Conservation (phyloP, 2,888 invertebrate species). For the Salpingus planirostris region DNA sequence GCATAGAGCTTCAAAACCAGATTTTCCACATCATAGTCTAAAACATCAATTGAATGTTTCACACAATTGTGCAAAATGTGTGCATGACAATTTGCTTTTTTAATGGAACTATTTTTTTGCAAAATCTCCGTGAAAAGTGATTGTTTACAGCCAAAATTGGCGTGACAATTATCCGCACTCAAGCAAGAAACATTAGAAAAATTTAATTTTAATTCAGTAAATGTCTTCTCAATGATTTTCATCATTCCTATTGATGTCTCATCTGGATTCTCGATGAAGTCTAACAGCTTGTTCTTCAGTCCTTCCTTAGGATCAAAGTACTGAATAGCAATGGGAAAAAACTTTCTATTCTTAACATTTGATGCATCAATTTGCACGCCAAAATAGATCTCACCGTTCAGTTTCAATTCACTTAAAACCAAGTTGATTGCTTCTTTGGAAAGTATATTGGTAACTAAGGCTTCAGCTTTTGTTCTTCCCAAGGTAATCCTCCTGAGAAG, state of each 20-base stretch:
- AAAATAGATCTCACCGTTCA: neutral
- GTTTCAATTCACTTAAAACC: neutral
- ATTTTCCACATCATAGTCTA: slow-evolving; percentile 8
- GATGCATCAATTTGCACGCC: slow-evolving; percentile 2
- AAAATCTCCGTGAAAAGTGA: slow-evolving; percentile 3
- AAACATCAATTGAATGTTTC: slow-evolving; percentile 3
- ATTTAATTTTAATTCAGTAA: neutral
- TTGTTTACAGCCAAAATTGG: slow-evolving; percentile 6
- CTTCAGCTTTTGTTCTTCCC: neutral
- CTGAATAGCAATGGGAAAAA: slow-evolving; percentile 4
- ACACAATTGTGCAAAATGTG: slow-evolving; percentile 7
- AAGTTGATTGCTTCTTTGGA: neutral
- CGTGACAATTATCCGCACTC: slow-evolving; percentile 6
- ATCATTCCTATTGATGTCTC: slow-evolving; percentile 2
- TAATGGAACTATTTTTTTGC: slow-evolving; percentile 1
- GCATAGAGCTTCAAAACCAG: slow-evolving; percentile 11
- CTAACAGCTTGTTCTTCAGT: slow-evolving; percentile 2
- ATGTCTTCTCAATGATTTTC: neutral
- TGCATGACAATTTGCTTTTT: slow-evolving; percentile 5
- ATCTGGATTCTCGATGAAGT: slow-evolving; percentile 5
- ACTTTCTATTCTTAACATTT: slow-evolving; percentile 4
- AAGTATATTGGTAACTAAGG: neutral
- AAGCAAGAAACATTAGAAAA: neutral
- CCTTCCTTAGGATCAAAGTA: slow-evolving; percentile 1
- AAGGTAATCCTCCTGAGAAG: neutral